Evolutionary conservation across 1,140 invertebrate genomes (phyloP).

Genomic region (Onthophagus taurus): DNA sequence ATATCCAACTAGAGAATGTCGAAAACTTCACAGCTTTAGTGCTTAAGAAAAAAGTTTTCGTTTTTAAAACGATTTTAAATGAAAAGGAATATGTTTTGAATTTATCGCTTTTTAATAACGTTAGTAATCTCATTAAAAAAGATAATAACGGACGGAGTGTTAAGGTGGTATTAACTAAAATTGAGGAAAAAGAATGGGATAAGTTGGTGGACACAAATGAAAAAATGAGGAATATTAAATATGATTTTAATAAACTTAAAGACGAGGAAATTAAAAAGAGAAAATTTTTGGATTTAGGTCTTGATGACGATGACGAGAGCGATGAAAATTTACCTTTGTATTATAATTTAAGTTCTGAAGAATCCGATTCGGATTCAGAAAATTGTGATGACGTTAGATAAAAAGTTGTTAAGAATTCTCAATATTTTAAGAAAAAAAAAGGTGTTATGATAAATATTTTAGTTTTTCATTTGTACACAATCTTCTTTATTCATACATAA

Average conservation of each 20-base stretch:
- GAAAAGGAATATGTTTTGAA: slow-evolving; percentile 25
- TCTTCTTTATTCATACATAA: too few relatives aligned
- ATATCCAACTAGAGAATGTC: slow-evolving; percentile 21
- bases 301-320: slow-evolving; percentile 13
- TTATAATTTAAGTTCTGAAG: too few relatives aligned
- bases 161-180: slow-evolving; percentile 22
- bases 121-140: slow-evolving; percentile 19
- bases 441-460: too few relatives aligned
- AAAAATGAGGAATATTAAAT: slow-evolving; percentile 22
- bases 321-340: too few relatives aligned
- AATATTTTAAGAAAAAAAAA: too few relatives aligned
- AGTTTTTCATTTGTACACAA: too few relatives aligned
- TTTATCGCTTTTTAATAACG: slow-evolving; percentile 20
- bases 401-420: too few relatives aligned
- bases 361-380: too few relatives aligned
- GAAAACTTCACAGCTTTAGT: slow-evolving; percentile 17
- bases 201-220: slow-evolving; percentile 17
- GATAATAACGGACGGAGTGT: slow-evolving; percentile 19
- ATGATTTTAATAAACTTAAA: slow-evolving; percentile 14
- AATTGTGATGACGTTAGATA: too few relatives aligned
- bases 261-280: slow-evolving; percentile 17
- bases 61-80: slow-evolving; percentile 19
- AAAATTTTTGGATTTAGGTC: slow-evolving; percentile 16
- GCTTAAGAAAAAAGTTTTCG: slow-evolving; percentile 19
- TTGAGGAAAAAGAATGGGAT: slow-evolving; percentile 20